These are phyloP conservation scores for Plemyria rubiginata DNA, from an alignment of 2,888 invertebrate genomes.

Conservation along the genomic window DNA sequence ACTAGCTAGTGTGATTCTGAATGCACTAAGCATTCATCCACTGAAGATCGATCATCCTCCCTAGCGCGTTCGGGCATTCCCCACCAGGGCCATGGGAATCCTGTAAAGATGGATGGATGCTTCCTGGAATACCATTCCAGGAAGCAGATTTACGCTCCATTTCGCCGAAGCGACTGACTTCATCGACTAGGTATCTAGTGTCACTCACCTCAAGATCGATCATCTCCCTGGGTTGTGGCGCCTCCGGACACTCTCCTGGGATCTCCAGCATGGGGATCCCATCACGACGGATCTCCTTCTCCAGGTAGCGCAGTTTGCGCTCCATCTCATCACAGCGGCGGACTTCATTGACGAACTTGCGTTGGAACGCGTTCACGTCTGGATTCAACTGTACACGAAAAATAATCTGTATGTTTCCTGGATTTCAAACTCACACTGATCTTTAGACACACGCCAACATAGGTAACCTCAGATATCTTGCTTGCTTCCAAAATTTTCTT, in stretches of 20 bases:
- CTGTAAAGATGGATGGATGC: neutral
- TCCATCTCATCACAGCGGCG: conserved; percentile 99
- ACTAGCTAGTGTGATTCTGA: no score
- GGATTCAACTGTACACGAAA: conserved; percentile 91
- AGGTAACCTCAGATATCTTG: no score
- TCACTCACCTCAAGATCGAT: conserved; percentile 97
- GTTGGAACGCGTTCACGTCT: conserved; percentile 98
- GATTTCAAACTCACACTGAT: no score
- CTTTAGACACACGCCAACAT: no score
- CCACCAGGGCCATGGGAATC: no score
- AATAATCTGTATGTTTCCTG: neutral
- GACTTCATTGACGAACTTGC: conserved; percentile 99
- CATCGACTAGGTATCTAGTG: no score
- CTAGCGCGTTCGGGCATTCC: no score
- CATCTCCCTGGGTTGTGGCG: conserved; percentile 99
- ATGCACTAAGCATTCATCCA: no score
- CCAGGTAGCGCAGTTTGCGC: conserved; percentile 96
- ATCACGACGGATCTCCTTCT: conserved; percentile 98
- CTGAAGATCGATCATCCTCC: no score
- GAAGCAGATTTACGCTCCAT: neutral
- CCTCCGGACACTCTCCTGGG: conserved; percentile 98
- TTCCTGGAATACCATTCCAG: neutral
- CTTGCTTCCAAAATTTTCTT: no score
- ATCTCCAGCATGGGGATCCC: conserved; percentile 99
- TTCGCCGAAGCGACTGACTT: no score